Base-by-base conservation (phyloP, 92 coral and sea anemone genomes). In the Palythoa heliodiscus region DNA sequence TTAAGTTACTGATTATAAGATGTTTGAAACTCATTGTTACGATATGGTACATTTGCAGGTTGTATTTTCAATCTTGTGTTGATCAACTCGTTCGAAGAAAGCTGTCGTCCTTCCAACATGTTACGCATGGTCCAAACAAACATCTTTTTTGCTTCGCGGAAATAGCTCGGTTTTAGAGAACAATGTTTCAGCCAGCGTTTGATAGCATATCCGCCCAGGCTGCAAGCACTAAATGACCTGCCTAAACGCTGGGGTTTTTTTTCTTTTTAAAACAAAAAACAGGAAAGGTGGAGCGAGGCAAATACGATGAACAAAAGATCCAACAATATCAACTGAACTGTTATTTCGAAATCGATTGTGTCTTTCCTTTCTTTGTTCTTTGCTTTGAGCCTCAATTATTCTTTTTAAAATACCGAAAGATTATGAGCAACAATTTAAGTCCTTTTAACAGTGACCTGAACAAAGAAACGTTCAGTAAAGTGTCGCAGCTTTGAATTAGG, bases 221-320 rank as follows among this genome's bases (percentile, higher is more conserved):
- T 40, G 20, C 53, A 72, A 15, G 76, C 29, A 43, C 75, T 2
- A 53, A 38, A 16, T 15, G 20, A 47, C 67, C 68, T 54, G 24
- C 53, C 20, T 25, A 67, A 76, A 23, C 12, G 17, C 68, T 25
- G 6, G 38, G 39, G 43, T 66, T 14, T 47, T 80, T 80, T 78
- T 16, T 20, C 10, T n/a, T 38, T 78, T 78, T 61, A 63, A 12
- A 61, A 63, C 43, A 69, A 25, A 69, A 79, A 8, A 40, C 58
- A 66, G 73, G 60, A 80, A 80, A 66, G 60, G 11, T 40, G 84
- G 40, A 55, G 13, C 23, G 12, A 70, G 40, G 43, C n/a, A 16
- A 47, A 47, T 80, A 70, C 50, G 50, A 43, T 43, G 50, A 80
- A 80, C 66, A 80, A 47, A 63, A 20, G 47, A 80, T 80, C 39